These are phyloP conservation scores for Hypocryptadius cinnamomeus DNA, from an alignment of 2,113 vertebrate species.

Conservation along the genomic window DNA sequence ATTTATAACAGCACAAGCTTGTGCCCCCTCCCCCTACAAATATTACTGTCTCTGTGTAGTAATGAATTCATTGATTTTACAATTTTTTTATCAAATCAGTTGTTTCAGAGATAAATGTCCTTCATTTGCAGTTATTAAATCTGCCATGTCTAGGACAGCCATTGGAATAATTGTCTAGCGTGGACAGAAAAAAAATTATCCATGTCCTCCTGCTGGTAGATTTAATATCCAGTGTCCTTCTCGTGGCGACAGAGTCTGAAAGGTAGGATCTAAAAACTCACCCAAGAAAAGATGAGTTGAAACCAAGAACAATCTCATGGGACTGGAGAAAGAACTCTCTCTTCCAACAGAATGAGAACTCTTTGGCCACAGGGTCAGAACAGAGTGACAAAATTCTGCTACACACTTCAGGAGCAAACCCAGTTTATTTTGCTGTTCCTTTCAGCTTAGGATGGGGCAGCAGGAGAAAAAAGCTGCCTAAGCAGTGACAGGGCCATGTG, in stretches of 20 bases:
- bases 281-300: not conserved
- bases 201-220: not conserved
- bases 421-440: not conserved
- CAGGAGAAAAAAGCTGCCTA: not conserved
- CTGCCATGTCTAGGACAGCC: constrained; percentile 42
- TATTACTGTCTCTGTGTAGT: constrained; percentile 7
- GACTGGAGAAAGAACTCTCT: not conserved
- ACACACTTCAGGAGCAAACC: not conserved
- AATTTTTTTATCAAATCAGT: constrained; percentile 59
- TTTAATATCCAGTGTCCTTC: not conserved
- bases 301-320: not conserved
- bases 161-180: constrained; percentile 1
- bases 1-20: not conserved
- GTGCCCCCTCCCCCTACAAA: not conserved
- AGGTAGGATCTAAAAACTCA: not conserved
- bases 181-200: not conserved
- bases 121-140: constrained; percentile 68
- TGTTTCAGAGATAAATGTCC: constrained; percentile 69
- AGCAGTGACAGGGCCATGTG: not conserved
- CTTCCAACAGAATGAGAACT: not conserved
- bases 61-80: constrained; percentile 69
- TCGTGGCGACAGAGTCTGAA: not conserved
- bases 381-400: not conserved
- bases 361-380: not conserved
- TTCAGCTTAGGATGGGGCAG: not conserved